These are phyloP conservation scores for Amphiura filiformis DNA, from an alignment of 35 echinoderm and acorn worm genomes.

Conservation along the genomic window DNA sequence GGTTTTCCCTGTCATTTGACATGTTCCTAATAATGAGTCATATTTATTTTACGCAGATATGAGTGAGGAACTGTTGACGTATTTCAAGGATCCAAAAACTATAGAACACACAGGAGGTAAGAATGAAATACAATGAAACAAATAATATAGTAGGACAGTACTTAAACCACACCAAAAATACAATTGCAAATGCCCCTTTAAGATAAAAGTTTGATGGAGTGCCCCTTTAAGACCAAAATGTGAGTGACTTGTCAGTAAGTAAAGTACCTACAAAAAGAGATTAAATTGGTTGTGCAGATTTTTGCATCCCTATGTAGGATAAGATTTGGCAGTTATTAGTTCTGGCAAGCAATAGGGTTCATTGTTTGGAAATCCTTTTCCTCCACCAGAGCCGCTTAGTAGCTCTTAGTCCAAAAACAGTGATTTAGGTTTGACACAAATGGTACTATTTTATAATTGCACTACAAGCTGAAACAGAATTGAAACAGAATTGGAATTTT, in stretches of 20 bases:
- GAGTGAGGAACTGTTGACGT: conserved; percentile 74
- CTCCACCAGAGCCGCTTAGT: background rate
- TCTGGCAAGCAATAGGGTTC: too few species aligned
- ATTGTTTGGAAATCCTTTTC: background rate
- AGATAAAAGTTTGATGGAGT: background rate
- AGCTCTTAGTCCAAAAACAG: background rate
- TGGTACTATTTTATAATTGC: background rate
- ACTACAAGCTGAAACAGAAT: too few species aligned
- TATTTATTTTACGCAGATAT: conserved; percentile 40
- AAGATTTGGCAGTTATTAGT: too few species aligned
- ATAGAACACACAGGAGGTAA: conserved; percentile 87
- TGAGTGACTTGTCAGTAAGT: background rate
- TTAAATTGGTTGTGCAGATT: background rate
- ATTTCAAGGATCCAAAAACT: conserved; percentile 59
- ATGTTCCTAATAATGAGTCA: too few species aligned
- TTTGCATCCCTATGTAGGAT: too few species aligned
- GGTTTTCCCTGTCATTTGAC: too few species aligned
- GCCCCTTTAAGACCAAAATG: background rate
- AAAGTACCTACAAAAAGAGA: background rate
- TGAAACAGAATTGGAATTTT: too few species aligned
- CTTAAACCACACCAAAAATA: background rate
- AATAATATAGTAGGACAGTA: background rate
- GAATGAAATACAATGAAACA: background rate
- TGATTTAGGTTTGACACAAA: background rate
- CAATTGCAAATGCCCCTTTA: background rate